Evolutionary conservation across 2,113 vertebrate genomes (phyloP).

Genomic region (Trogon surrucura): DNA sequence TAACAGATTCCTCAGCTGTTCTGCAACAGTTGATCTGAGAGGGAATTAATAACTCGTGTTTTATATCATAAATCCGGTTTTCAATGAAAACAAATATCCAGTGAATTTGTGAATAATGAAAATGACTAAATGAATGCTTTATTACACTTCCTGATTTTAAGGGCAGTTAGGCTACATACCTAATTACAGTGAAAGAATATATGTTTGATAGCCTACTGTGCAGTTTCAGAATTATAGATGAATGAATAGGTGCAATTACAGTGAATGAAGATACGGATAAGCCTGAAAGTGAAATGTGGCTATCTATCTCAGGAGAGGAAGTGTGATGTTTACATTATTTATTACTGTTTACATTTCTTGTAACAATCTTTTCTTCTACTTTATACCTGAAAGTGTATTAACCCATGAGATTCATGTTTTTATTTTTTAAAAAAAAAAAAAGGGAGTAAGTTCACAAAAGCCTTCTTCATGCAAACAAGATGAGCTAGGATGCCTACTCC

Average conservation of each 20-base stretch:
- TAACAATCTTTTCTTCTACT: not conserved
- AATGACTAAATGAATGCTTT: not conserved
- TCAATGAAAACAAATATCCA: not conserved
- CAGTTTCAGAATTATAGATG: not conserved
- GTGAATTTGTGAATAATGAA: not conserved
- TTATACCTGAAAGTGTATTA: not conserved
- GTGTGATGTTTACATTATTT: not conserved
- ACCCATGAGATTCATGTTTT: not conserved
- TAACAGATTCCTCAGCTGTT: not conserved
- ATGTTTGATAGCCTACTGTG: not conserved
- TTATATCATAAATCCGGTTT: not conserved
- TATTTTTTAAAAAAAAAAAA: not conserved
- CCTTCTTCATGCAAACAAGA: not conserved
- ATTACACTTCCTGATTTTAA: not conserved
- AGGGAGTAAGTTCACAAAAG: not conserved
- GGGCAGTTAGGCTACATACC: not conserved
- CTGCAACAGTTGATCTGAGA: not conserved
- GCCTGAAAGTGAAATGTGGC: not conserved
- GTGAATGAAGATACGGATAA: not conserved
- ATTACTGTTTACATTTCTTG: not conserved
- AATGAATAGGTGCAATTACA: not conserved
- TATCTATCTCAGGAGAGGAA: not conserved
- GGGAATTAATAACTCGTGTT: not conserved
- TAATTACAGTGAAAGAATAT: not conserved
- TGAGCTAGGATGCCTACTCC: not conserved